Percentiles rank a stretch among this genome's conserved stretches.
These are phyloP conservation scores for Holothuria leucospilota DNA, from an alignment of 53 echinoderm and acorn worm species.

Conservation along the genomic window DNA sequence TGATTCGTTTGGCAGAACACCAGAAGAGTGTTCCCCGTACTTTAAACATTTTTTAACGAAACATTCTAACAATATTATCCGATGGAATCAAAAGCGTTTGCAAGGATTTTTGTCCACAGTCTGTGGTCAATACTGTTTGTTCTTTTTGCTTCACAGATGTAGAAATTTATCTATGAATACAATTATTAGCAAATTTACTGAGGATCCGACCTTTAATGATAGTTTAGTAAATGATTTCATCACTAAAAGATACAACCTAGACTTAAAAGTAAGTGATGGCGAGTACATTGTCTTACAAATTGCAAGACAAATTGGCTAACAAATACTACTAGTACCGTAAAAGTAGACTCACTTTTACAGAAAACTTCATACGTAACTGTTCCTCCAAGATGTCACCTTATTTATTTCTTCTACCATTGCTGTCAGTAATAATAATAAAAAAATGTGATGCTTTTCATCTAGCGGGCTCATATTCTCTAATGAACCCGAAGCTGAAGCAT, in stretches of 20 bases:
- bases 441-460: no score
- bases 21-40: neutral
- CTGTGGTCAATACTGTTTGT: conserved; percentile 68
- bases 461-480: no score
- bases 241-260: neutral
- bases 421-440: no score
- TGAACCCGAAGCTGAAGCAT: no score
- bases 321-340: no score
- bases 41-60: neutral
- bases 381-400: no score
- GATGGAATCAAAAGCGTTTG: conserved; percentile 30
- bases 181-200: conserved; percentile 1
- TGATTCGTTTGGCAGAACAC: conserved; percentile 67
- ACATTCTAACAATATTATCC: neutral
- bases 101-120: conserved; percentile 65
- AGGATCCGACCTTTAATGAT: neutral
- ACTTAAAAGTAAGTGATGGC: neutral
- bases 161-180: conserved; percentile 28
- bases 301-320: no score
- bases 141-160: conserved; percentile 60
- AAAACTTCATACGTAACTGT: no score
- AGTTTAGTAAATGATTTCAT: neutral
- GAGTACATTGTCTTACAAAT: no score
- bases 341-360: no score
- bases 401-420: no score